Evolutionary conservation across 2,888 invertebrate species (phyloP), one percentile per base, ranked within the genome.

Genomic region (Chymomyza procnemis): DNA sequence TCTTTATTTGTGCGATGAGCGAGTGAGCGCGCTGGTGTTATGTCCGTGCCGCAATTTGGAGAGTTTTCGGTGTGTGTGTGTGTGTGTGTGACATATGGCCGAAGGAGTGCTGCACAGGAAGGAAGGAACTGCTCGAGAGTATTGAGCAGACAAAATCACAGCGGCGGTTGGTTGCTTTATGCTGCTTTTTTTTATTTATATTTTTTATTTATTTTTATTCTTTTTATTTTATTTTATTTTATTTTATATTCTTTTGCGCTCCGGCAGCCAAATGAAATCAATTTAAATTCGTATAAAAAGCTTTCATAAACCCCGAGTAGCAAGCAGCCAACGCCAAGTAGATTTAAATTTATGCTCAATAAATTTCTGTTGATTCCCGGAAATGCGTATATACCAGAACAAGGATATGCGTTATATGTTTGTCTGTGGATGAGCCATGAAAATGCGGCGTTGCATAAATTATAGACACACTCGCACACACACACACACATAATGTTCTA

Each of bases 261-360:
- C 12, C 55, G 54, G 54, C 18, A 54, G 14, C 59, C 16, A 26
- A 84, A 79, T 81, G 67, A 84, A 83, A 83, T 83, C 85, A 84
- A 83, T 83, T 83, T 81, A 74, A 85, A 85, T 80, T 73, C 80
- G 69, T 70, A 86, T 86, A 86, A 83, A 86, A 84, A 71, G 85
- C 73, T 76, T 74, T 72, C 73, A 67, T 73, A 84, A 84, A 76
- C 76, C 56, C 64, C n/a, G n/a, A 66, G 66, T 59, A 61, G 59
- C 34, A 46, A 30, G 41, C 30, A 19, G 50, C 41, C n/a, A n/a
- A n/a, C n/a, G n/a, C n/a, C n/a, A 55, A 73, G 71, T 72, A 75
- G 88, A 86, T 86, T 84, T 79, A 79, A 86, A 88, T 85, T 88
- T 88, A 86, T 84, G 85, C 87, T 76, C 85, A 85, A 85, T 85